Base-by-base conservation (phyloP, 2,113 vertebrate genomes). In the Suncus etruscus region DNA sequence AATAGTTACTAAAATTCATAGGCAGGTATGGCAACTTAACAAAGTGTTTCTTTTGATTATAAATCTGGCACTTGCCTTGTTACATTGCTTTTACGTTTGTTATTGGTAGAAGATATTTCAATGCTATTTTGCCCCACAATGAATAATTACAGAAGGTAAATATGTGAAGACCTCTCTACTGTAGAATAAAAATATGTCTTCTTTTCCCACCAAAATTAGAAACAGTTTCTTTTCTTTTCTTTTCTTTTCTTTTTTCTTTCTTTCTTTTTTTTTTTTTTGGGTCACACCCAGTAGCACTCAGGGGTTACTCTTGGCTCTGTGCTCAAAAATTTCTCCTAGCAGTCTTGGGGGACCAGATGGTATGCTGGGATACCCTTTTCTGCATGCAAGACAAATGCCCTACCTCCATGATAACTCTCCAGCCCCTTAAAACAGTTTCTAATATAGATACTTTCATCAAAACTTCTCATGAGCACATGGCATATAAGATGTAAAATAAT, bases 401-500 rank as follows among this genome's bases (percentile, higher is more conserved):
- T 39, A 39, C 39, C 39, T 39, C 5, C 39, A 39, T 39, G 39
- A 3, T 39, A 39, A 3, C 39, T 39, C 39, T n/a, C 39, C 39
- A 5, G 39, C 3, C 39, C 39, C 39, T 5, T 3, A 3, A 61
- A 8, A 78, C n/a, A 25, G 18, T 79, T 94, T 86, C 20, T 86
- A 25, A 48, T 54, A 24, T 54, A 83, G 3, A 2, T 65, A 2
- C 16, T n/a, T 16, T 51, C 32, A 66, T 84, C 1, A 68, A 39
- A 16, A n/a, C 83, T 93, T 77, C 61, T 9, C 86, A 3, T 15
- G 32, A 83, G 16, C 6, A 3, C 2, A 83, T 0, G 22, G 10
- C 24, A 54, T 86, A 77, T 3, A 93, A 89, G 72, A 86, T 73
- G 11, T 89, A 80, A 95, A 48, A 78, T 94, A 69, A 90, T 75